Conservation (phyloP, 1,140 invertebrate genomes). For the Drosophila kurseongensis region DNA sequence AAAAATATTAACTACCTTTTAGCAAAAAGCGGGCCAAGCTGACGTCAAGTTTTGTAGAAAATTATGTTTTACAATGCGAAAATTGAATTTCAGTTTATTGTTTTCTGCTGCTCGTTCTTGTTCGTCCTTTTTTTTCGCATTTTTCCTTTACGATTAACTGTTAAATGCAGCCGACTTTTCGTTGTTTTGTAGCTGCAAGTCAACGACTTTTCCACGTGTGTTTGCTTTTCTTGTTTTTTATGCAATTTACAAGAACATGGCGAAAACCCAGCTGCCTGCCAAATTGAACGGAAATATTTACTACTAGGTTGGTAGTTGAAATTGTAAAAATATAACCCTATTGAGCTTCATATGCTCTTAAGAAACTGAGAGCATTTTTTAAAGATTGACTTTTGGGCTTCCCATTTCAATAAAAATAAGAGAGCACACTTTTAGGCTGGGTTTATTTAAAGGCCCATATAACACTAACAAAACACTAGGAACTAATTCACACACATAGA, state of each 20-base stretch:
- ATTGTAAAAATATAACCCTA: background rate
- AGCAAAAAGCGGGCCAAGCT: slow-evolving; percentile 61
- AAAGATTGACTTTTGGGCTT: too few species aligned
- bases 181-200: slow-evolving; percentile 39
- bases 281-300: slow-evolving; percentile 46
- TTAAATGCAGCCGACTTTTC: slow-evolving; percentile 53
- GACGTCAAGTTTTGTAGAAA: slow-evolving; percentile 66
- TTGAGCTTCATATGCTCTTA: background rate
- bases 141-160: slow-evolving; percentile 63
- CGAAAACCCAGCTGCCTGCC: slow-evolving; percentile 17
- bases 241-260: slow-evolving; percentile 16
- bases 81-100: slow-evolving; percentile 72
- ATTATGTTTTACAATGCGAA: slow-evolving; percentile 75
- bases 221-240: background rate
- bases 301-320: background rate
- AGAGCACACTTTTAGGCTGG: slow-evolving; percentile 17
- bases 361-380: too few species aligned
- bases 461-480: slow-evolving; percentile 26
- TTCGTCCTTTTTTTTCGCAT: slow-evolving; percentile 9
- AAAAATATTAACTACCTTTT: slow-evolving; percentile 64
- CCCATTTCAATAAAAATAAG: background rate
- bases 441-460: slow-evolving; percentile 9
- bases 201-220: slow-evolving; percentile 45
- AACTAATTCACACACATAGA: slow-evolving; percentile 11
- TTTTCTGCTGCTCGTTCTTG: slow-evolving; percentile 38